A percentile compares a stretch with the other conserved stretches of the same genome.
Conservation (phyloP, 2,113 vertebrate genomes). For the Camelus bactrianus region DNA sequence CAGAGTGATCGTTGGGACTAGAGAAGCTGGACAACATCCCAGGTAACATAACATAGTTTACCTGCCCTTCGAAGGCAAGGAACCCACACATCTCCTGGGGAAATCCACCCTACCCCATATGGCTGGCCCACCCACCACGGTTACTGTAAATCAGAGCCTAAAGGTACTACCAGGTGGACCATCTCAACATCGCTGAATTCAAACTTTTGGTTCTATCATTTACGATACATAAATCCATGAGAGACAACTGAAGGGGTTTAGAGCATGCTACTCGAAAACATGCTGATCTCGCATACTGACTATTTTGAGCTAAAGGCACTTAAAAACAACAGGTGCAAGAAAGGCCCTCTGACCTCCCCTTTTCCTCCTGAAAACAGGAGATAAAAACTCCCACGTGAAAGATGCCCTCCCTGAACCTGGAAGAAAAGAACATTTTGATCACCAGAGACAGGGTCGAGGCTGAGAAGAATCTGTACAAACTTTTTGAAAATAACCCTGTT, state of each 20-base stretch:
- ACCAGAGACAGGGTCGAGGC: not conserved
- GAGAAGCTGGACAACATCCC: not conserved
- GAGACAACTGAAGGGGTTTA: not conserved
- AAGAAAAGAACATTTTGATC: not conserved
- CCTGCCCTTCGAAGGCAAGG: not conserved
- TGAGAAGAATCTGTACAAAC: not conserved
- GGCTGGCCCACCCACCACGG: not conserved
- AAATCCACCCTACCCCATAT: not conserved
- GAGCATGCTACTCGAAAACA: not conserved
- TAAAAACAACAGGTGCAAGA: not conserved
- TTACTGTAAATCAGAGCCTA: not conserved
- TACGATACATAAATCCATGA: not conserved
- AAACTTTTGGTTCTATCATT: not conserved
- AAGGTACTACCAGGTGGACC: not conserved
- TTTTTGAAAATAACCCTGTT: not conserved
- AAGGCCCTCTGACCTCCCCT: not conserved
- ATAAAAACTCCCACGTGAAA: not conserved
- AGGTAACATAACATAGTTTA: not conserved
- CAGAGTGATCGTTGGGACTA: not conserved
- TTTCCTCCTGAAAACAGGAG: conserved; percentile 5
- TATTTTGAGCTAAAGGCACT: not conserved
- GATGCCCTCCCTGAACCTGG: not conserved
- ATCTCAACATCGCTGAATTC: not conserved
- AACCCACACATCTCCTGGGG: not conserved
- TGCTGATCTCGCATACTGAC: not conserved